Base-by-base conservation (phyloP, 2,888 invertebrate genomes). In the Isoperla grammatica region DNA sequence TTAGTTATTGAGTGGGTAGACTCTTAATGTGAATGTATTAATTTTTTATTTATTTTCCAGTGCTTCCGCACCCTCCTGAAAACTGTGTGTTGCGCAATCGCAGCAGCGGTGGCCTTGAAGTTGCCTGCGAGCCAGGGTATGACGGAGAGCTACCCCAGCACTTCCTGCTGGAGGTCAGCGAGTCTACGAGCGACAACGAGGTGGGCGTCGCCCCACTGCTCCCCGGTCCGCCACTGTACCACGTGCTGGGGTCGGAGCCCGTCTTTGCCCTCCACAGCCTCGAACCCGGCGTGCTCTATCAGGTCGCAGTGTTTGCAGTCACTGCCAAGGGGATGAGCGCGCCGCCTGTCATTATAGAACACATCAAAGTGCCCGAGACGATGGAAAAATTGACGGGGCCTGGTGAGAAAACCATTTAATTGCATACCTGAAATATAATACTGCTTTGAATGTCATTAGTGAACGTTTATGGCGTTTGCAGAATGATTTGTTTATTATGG, bases 71-170 rank as follows among this genome's bases (percentile, higher is more conserved):
- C 70, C 80, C 88, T 8, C 91, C 90, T 6, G 79, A 77, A 69
- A 84, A 86, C 72, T 91, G 91, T 73, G 81, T 83, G 65, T 75
- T 90, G 66, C 78, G 80, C 63, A 87, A 87, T 72, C 83, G 86
- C 69, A 85, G 72, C 56, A 29, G 82, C 59, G 77, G 79, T 1
- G 79, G 76, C 20, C 73, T 90, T 50, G 83, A 85, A 71, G 83
- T 87, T 65, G 83, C 81, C 65, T 91, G 91, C 74, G 79, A 83
- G 65, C 85, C 90, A 0, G 90, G 91, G 46, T 83, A 84, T 71
- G 90, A 90, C 71, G 91, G 91, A 4, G 91, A 91, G 12, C 79
- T 90, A 49, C 82, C 86, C 23, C 91, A 92, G 73, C 85, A 86
- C 75, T 92, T 91, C 74, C 79, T 90, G 58, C 78, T 91, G 65